Percentiles rank a stretch among this genome's conserved stretches.
phyloP scores from a whole-genome alignment of 2,888 invertebrate species.

The Adelphocoris suturalis region DNA sequence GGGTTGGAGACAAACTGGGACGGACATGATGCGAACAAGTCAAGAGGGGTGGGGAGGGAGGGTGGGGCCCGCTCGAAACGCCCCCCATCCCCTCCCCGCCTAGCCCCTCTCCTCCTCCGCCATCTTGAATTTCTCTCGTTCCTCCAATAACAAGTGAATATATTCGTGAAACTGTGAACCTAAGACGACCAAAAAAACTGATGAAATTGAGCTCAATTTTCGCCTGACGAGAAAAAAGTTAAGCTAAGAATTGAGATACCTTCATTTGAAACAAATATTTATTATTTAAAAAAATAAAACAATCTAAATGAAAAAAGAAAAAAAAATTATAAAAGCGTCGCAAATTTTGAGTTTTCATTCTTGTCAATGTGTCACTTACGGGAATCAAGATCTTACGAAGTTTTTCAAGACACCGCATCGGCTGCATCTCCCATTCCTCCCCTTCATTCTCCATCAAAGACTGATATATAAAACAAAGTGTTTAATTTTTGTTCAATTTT shows the following conservation, averaged over 20 bases:
- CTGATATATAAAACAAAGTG: slow-evolving; percentile 54
- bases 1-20: slow-evolving; percentile 41
- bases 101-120: slow-evolving; percentile 44
- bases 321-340: background rate
- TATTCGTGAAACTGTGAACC: background rate
- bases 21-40: slow-evolving; percentile 12
- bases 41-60: slow-evolving; percentile 39
- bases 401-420: slow-evolving; percentile 14
- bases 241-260: background rate
- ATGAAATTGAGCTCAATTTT: slow-evolving; percentile 24
- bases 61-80: slow-evolving; percentile 43
- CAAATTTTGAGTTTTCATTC: background rate
- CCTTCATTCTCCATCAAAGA: slow-evolving; percentile 39
- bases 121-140: slow-evolving; percentile 11
- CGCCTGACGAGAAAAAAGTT: background rate
- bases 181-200: background rate
- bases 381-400: background rate
- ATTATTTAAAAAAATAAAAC: background rate
- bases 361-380: background rate
- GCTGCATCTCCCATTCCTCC: slow-evolving; percentile 37
- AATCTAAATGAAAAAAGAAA: background rate
- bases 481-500: slow-evolving; percentile 49
- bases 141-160: background rate
- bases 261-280: background rate
- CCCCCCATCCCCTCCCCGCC: slow-evolving; percentile 40